Percentiles rank a stretch among this genome's conserved stretches.
phyloP scores from a whole-genome alignment of 2,113 vertebrate genomes.

The Anhinga anhinga region DNA sequence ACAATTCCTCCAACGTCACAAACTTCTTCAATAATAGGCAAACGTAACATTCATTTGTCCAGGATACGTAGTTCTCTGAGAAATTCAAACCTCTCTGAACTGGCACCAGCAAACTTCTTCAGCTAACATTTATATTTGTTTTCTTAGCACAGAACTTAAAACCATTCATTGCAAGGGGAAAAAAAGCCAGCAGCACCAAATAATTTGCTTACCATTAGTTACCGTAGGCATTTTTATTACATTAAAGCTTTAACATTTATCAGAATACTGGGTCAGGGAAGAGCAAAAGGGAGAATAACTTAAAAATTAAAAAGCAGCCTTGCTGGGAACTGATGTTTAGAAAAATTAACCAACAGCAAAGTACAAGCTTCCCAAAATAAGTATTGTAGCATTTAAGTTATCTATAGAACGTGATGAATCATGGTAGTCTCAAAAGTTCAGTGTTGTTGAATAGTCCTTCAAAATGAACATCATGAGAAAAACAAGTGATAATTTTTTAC shows the following conservation, averaged over 20 bases:
- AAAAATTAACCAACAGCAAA: neutral
- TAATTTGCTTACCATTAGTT: neutral
- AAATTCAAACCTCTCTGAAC: neutral
- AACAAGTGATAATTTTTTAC: neutral
- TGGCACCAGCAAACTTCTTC: neutral
- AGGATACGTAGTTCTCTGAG: neutral
- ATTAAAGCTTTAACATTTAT: conserved; percentile 40
- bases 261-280: neutral
- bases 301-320: neutral
- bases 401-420: neutral
- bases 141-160: neutral
- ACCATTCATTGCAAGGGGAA: neutral
- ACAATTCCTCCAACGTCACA: neutral
- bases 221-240: conserved; percentile 14
- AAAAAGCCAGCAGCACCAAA: neutral
- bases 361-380: neutral
- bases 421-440: neutral
- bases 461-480: neutral
- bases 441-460: neutral
- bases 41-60: neutral
- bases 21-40: neutral
- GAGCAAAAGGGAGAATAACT: conserved; percentile 12
- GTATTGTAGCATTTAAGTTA: neutral
- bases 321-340: neutral
- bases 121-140: neutral